Conservation (phyloP, 2,797 vertebrate genomes). For the Capromys pilorides region DNA sequence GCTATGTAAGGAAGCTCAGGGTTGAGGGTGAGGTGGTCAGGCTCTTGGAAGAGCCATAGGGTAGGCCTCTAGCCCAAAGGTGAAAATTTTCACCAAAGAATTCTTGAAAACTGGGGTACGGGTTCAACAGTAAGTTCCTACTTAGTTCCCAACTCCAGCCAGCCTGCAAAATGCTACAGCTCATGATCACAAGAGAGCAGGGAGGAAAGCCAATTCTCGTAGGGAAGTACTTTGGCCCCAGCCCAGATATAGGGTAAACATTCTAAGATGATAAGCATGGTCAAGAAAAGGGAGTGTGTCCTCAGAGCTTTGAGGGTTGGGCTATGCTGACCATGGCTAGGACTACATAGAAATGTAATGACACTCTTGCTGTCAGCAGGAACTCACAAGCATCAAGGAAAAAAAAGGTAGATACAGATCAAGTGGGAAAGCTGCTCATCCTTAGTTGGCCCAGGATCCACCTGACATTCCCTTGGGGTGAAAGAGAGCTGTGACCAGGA, state of each 20-base stretch:
- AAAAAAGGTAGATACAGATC: slow-evolving; percentile 43
- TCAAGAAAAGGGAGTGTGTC: slow-evolving; percentile 36
- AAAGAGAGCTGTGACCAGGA: neutral
- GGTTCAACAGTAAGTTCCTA: neutral
- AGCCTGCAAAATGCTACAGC: neutral
- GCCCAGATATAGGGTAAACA: neutral
- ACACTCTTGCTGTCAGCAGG: slow-evolving; percentile 60
- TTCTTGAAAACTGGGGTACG: neutral
- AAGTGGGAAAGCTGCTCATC: neutral
- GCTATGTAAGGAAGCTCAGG: neutral
- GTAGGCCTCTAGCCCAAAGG: neutral
- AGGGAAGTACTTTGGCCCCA: neutral
- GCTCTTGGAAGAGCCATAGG: neutral
- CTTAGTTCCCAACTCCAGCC: neutral
- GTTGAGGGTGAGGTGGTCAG: slow-evolving; percentile 7
- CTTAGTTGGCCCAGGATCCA: neutral
- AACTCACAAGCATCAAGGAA: slow-evolving; percentile 62
- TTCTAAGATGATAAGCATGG: neutral
- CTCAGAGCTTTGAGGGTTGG: slow-evolving; percentile 4
- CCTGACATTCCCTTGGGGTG: neutral
- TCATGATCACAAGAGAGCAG: neutral
- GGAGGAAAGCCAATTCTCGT: neutral
- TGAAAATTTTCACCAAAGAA: neutral
- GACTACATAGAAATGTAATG: slow-evolving; percentile 57
- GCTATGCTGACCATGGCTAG: neutral